Evolutionary conservation across 2,113 vertebrate genomes (phyloP).

Genomic region (Corythoichthys haematopterus): DNA sequence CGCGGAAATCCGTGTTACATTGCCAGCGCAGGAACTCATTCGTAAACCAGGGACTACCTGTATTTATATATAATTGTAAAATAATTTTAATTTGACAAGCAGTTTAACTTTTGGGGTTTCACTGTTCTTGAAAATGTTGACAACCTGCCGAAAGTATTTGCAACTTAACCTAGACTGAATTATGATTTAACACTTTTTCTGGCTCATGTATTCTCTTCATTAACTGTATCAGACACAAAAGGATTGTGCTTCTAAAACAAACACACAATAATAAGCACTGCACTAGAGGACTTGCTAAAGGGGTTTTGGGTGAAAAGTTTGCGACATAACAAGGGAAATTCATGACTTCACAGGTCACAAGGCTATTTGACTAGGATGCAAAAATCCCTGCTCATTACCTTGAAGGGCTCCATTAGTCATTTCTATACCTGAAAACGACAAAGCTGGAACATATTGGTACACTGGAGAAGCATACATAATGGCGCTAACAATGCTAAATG

Average conservation of each 20-base stretch:
- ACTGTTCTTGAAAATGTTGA: neutral
- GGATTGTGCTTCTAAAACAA: conserved; percentile 2
- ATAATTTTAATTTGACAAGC: neutral
- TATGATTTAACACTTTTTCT: neutral
- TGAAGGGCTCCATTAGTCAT: conserved; percentile 15
- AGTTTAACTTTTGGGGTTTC: neutral
- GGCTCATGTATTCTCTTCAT: neutral
- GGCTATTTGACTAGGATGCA: neutral
- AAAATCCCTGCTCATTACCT: conserved; percentile 39
- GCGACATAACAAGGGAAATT: conserved; percentile 1
- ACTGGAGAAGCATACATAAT: conserved; percentile 9
- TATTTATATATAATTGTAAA: neutral
- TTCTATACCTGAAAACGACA: conserved; percentile 63
- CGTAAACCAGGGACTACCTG: neutral
- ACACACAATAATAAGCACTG: conserved; percentile 7
- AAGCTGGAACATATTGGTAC: conserved; percentile 48
- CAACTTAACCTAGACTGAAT: neutral
- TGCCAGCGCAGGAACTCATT: neutral
- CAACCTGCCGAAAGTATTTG: neutral
- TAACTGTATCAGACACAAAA: neutral
- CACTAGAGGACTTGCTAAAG: neutral
- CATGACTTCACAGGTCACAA: neutral
- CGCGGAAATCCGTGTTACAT: no score
- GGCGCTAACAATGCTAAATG: neutral
- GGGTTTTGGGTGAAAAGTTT: conserved; percentile 10